Evolutionary conservation across 1,140 invertebrate species (phyloP).

Genomic region (Battus philenor): DNA sequence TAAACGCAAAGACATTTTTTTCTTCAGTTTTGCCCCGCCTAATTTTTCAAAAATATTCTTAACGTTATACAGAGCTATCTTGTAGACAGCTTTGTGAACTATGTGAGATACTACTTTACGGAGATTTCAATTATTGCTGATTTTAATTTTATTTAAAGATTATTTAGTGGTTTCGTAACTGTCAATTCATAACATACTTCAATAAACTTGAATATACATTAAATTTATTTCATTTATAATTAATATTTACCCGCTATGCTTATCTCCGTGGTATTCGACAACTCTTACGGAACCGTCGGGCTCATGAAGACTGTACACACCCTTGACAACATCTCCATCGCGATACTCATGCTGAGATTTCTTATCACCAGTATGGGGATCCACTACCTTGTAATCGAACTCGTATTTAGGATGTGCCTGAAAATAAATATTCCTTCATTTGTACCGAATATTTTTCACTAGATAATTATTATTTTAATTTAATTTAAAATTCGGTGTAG

Average conservation of each 20-base stretch:
- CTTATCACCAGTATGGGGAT: conserved; percentile 36
- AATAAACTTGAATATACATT: too few relatives aligned
- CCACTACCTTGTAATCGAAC: conserved; percentile 54
- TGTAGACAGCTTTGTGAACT: too few relatives aligned
- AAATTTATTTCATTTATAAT: too few relatives aligned
- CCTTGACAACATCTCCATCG: conserved; percentile 40
- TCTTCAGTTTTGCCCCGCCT: too few relatives aligned
- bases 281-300: conserved; percentile 37
- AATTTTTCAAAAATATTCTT: too few relatives aligned
- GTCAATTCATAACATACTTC: too few relatives aligned
- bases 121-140: too few relatives aligned
- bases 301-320: conserved; percentile 41
- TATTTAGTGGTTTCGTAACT: too few relatives aligned
- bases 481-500: neutral
- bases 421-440: neutral
- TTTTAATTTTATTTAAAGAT: too few relatives aligned
- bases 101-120: too few relatives aligned
- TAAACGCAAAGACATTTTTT: too few relatives aligned
- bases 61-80: too few relatives aligned
- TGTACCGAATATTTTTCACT: neutral
- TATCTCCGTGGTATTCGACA: conserved; percentile 77
- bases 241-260: conserved; percentile 56
- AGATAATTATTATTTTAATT: neutral
- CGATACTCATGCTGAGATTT: conserved; percentile 39
- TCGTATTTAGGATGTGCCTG: conserved; percentile 54